phyloP scores from a whole-genome alignment of 2,797 vertebrate genomes.

The Mastacembelus armatus region DNA sequence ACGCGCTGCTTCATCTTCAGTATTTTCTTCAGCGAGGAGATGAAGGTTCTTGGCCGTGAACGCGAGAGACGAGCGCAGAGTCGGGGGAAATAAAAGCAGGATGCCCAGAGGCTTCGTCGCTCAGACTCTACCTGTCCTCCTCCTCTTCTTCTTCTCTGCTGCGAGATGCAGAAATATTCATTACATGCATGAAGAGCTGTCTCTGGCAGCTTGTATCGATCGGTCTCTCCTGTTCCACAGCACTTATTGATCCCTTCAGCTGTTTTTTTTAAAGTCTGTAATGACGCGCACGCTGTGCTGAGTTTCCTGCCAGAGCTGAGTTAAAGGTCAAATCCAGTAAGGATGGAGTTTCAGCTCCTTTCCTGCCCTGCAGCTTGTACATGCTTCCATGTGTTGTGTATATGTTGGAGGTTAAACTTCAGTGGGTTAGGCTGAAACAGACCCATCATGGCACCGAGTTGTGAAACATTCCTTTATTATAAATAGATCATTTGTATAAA shows the following conservation, averaged over 20 bases:
- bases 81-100: slow-evolving; percentile 45
- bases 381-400: too few relatives aligned
- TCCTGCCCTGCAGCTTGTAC: neutral
- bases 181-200: slow-evolving; percentile 70
- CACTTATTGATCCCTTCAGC: slow-evolving; percentile 60
- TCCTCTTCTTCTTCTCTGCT: slow-evolving; percentile 28
- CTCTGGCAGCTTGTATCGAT: slow-evolving; percentile 69
- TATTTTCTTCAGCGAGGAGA: slow-evolving; percentile 2
- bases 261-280: slow-evolving; percentile 32
- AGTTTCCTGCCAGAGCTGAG: slow-evolving; percentile 41
- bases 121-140: slow-evolving; percentile 33
- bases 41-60: slow-evolving; percentile 5
- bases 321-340: slow-evolving; percentile 53
- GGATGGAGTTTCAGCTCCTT: slow-evolving; percentile 22
- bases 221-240: slow-evolving; percentile 48
- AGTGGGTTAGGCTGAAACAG: too few relatives aligned
- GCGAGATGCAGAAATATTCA: slow-evolving; percentile 70
- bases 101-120: slow-evolving; percentile 28
- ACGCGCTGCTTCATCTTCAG: slow-evolving; percentile 9
- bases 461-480: slow-evolving; percentile 99
- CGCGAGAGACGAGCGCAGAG: slow-evolving; percentile 25
- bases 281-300: slow-evolving; percentile 38
- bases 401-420: too few relatives aligned
- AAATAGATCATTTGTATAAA: slow-evolving; percentile 99
- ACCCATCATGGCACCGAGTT: slow-evolving; percentile 88